Evolutionary conservation across 2,888 invertebrate species (phyloP), one percentile per base, ranked within the genome.

Genomic region (Campoplex capitator): DNA sequence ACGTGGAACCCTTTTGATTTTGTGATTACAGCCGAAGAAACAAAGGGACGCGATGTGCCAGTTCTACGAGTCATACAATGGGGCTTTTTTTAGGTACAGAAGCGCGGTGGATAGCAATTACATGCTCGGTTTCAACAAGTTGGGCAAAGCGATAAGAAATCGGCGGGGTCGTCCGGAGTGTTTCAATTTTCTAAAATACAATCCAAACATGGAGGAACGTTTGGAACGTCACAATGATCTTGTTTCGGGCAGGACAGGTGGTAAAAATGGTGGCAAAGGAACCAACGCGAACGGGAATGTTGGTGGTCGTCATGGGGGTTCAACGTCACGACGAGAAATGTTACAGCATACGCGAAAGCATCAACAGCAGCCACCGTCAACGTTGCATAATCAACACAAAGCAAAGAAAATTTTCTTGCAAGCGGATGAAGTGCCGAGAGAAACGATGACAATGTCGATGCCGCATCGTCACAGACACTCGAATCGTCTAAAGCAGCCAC

Each of bases 41-140:
- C 95, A 95, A 94, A 95, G 95, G 93, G 95, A 95, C 92, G 94
- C 95, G 91, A 95, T 95, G 94, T 96, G 96, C 94, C 95, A 96
- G 91, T 96, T 96, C 95, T 95, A 95, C 94, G 96, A 96, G 95
- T 95, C 95, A 91, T 95, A 96, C 95, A 95, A 95, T 92, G 95
- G 95, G 92, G 96, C 96, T 92, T 96, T 96, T 95, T 95, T 96
- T 95, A 95, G 95, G 94, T 96, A 96, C 95, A 95, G 95, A 91
- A 95, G 96, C 92, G 96, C 95, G 93, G 95, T 95, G 91, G 95
- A 96, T 94, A 94, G 94, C 91, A 95, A 95, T 92, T 96, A 96
- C 91, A 96, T 95, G 94, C 95, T 96, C 92, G 96, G 96, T 90
- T 96, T 96, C 95, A 96, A 96, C 95, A 95, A 95, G 91, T 94